Percentiles rank a stretch among this genome's conserved stretches.
phyloP scores from a whole-genome alignment of 2,797 vertebrate genomes.

The Enteromius paludinosus region DNA sequence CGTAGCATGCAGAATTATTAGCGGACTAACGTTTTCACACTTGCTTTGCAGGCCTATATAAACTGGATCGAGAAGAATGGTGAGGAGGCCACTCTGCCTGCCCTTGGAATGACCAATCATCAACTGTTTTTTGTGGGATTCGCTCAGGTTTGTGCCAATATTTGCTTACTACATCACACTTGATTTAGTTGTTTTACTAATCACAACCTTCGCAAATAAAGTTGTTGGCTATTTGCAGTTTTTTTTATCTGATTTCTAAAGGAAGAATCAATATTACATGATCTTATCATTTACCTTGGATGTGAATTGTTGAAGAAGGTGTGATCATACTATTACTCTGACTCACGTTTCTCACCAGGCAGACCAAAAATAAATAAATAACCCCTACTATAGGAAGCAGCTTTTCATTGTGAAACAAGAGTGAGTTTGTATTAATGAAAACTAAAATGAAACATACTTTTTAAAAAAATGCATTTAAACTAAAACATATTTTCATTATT shows the following conservation, averaged over 20 bases:
- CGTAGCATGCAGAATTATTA: slow-evolving; percentile 24
- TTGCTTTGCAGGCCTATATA: slow-evolving; percentile 87
- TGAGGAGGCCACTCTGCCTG: slow-evolving; percentile 86
- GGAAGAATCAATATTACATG: background rate
- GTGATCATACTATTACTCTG: too few species aligned
- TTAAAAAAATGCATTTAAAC: background rate
- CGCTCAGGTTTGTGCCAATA: slow-evolving; percentile 86
- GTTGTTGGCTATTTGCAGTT: background rate
- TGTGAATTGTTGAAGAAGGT: too few species aligned
- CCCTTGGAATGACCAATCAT: slow-evolving; percentile 90
- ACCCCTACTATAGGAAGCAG: background rate
- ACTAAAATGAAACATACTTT: background rate
- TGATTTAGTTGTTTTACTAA: background rate
- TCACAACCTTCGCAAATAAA: background rate
- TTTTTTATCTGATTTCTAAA: background rate
- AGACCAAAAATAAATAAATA: too few species aligned
- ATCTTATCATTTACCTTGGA: background rate
- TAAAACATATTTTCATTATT: too few species aligned
- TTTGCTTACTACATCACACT: background rate
- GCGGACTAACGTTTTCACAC: slow-evolving; percentile 58
- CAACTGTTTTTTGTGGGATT: slow-evolving; percentile 98
- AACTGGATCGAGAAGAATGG: slow-evolving; percentile 93
- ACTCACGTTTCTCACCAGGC: too few species aligned
- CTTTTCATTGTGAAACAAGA: background rate
- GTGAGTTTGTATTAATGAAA: background rate